Conservation (phyloP, 1,140 invertebrate genomes). For the Hylaeus volcanicus region DNA sequence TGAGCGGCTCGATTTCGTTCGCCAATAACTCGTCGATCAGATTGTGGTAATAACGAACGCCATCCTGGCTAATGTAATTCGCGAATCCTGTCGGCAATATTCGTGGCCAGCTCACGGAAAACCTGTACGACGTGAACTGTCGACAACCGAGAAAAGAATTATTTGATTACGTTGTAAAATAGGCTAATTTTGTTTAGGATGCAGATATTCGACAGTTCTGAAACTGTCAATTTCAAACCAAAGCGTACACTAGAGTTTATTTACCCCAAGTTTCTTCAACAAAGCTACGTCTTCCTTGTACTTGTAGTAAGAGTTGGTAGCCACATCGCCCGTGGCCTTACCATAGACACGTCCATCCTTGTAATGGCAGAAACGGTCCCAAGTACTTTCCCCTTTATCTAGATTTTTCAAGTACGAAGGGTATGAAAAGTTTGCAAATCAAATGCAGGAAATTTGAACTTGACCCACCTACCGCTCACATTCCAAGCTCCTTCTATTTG, state of each 20-base stretch:
- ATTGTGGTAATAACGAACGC: slow-evolving; percentile 83
- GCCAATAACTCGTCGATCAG: slow-evolving; percentile 82
- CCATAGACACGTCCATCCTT: slow-evolving; percentile 68
- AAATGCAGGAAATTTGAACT: slow-evolving; percentile 17
- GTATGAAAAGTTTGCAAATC: slow-evolving; percentile 9
- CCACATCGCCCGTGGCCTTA: slow-evolving; percentile 80
- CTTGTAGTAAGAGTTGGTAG: slow-evolving; percentile 80
- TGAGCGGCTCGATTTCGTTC: slow-evolving; percentile 79
- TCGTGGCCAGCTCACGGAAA: slow-evolving; percentile 84
- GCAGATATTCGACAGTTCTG: neutral
- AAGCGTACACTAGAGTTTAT: slow-evolving; percentile 21
- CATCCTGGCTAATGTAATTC: slow-evolving; percentile 80
- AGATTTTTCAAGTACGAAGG: neutral
- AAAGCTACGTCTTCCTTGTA: slow-evolving; percentile 79
- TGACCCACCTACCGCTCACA: slow-evolving; percentile 79
- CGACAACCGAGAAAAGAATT: no score
- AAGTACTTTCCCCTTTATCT: slow-evolving; percentile 77
- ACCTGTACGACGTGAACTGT: slow-evolving; percentile 79
- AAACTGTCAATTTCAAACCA: no score
- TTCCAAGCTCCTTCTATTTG: slow-evolving; percentile 89
- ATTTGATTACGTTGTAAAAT: no score
- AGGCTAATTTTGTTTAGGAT: neutral
- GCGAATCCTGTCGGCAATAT: slow-evolving; percentile 82
- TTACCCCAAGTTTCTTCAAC: slow-evolving; percentile 79
- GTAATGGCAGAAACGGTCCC: slow-evolving; percentile 72